Base-by-base conservation (phyloP, 2,797 vertebrate species). In the Myoxocephalus aenaeus region DNA sequence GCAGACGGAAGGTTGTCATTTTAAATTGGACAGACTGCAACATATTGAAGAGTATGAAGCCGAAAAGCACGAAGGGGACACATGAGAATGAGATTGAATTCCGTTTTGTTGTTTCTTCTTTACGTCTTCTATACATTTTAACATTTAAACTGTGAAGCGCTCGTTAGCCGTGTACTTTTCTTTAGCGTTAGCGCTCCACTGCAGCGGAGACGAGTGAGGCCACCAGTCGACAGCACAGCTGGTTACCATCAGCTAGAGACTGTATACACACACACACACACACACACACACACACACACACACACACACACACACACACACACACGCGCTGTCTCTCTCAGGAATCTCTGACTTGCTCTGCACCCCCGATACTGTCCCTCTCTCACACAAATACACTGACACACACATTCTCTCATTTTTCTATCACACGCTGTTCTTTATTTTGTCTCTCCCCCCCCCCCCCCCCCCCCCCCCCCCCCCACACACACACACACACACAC, bases 231-330 rank as follows among this genome's bases (percentile, higher is more conserved):
- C 34, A 34, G 77, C 84, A 92, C 94, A 96, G 93, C 95, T 92
- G 95, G 93, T 91, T 93, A 51, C 85, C 95, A 96, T 96, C 93
- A 73, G 71, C 84, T 79, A 89, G 77, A 73, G 72, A 82, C 69
- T 76, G 15, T 1, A 63, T 53, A 57, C 67, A 40, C 70, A 27
- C 68, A 56, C 50, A 73, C 65, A 64, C 53, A 58, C 36, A 80
- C 70, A 58, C 70, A 58, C 58, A 70, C 65, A 69, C 54, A 67
- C 38, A 77, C 70, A 75, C 63, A 63, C 70, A 79, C 67, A 32
- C 75, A 59, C 73, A 51, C 72, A 81, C 66, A 61, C 57, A 63
- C 66, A 64, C 71, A 51, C 58, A 38, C 80, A 46, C 51, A 50
- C 32, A 2, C 57, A 61, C 57, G 12, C 44, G 20, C 59, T 3